phyloP scores from a whole-genome alignment of 1,140 invertebrate species.

The Cyphomyrmex costatus region DNA sequence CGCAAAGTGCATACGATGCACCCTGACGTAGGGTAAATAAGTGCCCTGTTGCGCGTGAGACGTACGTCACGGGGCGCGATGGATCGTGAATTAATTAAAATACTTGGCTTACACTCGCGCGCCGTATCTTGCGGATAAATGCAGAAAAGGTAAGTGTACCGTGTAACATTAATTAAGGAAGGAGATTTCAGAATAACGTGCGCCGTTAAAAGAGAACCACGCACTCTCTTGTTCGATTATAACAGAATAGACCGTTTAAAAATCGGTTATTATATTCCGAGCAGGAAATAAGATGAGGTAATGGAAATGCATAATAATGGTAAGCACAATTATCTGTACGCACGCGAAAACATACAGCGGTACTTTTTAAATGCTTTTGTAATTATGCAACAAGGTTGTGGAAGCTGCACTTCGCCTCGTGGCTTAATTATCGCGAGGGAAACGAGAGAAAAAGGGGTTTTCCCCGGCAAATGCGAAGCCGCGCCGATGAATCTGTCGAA shows the following conservation, averaged over 20 bases:
- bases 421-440: conserved; percentile 47
- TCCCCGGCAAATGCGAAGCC: conserved; percentile 5
- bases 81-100: conserved; percentile 57
- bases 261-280: conserved; percentile 20
- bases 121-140: background rate
- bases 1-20: conserved; percentile 47
- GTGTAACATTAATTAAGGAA: conserved; percentile 15
- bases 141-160: background rate
- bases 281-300: conserved; percentile 20
- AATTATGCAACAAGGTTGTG: conserved; percentile 36
- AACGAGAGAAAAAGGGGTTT: background rate
- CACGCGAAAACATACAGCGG: background rate
- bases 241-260: background rate
- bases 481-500: conserved; percentile 58
- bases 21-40: conserved; percentile 49
- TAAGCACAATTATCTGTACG: conserved; percentile 1
- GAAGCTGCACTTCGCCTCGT: background rate
- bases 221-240: too few relatives aligned
- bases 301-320: conserved; percentile 46
- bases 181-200: background rate
- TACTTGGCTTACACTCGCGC: background rate
- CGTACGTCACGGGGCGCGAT: conserved; percentile 12
- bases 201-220: background rate
- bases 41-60: conserved; percentile 42
- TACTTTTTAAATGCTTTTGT: conserved; percentile 38